These are phyloP conservation scores for Subacronicta megacephala DNA, from an alignment of 2,888 invertebrate species.

Conservation along the genomic window DNA sequence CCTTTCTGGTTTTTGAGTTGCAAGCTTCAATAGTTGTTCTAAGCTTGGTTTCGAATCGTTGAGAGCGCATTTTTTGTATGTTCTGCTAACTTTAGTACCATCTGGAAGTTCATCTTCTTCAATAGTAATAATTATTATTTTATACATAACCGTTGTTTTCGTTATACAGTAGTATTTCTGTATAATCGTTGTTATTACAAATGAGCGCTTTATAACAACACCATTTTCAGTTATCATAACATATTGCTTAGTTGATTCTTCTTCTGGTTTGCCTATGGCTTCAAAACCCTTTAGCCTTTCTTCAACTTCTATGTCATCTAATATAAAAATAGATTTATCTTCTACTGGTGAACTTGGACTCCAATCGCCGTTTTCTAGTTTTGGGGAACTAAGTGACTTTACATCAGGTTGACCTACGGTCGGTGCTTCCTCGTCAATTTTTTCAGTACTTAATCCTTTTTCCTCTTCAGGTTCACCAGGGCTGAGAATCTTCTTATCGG, in stretches of 20 bases:
- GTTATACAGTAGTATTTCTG: conserved; percentile 41
- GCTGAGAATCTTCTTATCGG: too few relatives aligned
- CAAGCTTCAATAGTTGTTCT: conserved; percentile 28
- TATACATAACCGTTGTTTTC: conserved; percentile 29
- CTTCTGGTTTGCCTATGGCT: conserved; percentile 36
- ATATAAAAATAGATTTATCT: conserved; percentile 30
- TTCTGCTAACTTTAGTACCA: conserved; percentile 39
- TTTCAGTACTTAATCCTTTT: conserved; percentile 3
- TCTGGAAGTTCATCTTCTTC: conserved; percentile 47
- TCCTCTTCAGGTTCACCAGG: too few relatives aligned
- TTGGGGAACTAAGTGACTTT: conserved; percentile 9
- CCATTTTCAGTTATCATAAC: conserved; percentile 35
- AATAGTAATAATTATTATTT: conserved; percentile 37
- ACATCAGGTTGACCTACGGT: conserved; percentile 4
- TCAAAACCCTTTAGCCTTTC: conserved; percentile 38
- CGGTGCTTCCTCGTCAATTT: neutral
- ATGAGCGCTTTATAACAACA: conserved; percentile 32
- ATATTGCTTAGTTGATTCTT: conserved; percentile 33
- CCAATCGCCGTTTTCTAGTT: conserved; percentile 22
- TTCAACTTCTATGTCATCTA: conserved; percentile 28
- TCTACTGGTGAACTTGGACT: conserved; percentile 23
- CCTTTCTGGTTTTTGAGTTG: neutral
- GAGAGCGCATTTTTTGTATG: conserved; percentile 27
- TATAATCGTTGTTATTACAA: conserved; percentile 37
- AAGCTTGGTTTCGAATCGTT: conserved; percentile 35